phyloP scores from a whole-genome alignment of 1,140 invertebrate genomes.

The Penaeus japonicus region DNA sequence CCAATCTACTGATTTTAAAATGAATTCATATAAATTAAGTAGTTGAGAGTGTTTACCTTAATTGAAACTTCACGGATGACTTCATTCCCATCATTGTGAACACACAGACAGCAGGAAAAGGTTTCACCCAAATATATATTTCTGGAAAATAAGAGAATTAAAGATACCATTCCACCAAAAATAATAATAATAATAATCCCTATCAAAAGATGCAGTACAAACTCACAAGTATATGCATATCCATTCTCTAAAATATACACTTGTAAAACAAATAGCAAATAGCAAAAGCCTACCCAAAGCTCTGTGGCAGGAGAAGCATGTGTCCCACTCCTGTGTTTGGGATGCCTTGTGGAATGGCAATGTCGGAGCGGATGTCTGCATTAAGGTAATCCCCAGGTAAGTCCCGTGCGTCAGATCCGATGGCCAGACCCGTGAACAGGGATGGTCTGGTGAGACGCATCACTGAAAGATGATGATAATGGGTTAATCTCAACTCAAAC shows the following conservation, averaged over 20 bases:
- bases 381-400: conserved; percentile 81
- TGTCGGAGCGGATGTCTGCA: conserved; percentile 79
- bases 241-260: conserved; percentile 10
- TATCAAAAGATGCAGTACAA: conserved; percentile 13
- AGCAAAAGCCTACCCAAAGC: conserved; percentile 81
- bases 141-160: conserved; percentile 66
- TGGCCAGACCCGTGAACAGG: conserved; percentile 78
- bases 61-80: conserved; percentile 81
- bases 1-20: not conserved
- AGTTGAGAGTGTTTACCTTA: conserved; percentile 69
- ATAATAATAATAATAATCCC: not conserved
- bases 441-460: conserved; percentile 91
- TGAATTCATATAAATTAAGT: conserved; percentile 2
- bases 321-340: conserved; percentile 85
- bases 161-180: conserved; percentile 7
- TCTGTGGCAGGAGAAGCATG: conserved; percentile 91
- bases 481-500: not conserved
- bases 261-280: conserved; percentile 2
- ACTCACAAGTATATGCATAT: conserved; percentile 38
- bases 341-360: conserved; percentile 77
- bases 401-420: conserved; percentile 85
- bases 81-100: conserved; percentile 92
- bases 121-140: conserved; percentile 93
- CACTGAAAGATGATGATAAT: conserved; percentile 70
- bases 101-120: conserved; percentile 96